Conservation (phyloP, 2,797 vertebrate species). For the Siniperca obscura region DNA sequence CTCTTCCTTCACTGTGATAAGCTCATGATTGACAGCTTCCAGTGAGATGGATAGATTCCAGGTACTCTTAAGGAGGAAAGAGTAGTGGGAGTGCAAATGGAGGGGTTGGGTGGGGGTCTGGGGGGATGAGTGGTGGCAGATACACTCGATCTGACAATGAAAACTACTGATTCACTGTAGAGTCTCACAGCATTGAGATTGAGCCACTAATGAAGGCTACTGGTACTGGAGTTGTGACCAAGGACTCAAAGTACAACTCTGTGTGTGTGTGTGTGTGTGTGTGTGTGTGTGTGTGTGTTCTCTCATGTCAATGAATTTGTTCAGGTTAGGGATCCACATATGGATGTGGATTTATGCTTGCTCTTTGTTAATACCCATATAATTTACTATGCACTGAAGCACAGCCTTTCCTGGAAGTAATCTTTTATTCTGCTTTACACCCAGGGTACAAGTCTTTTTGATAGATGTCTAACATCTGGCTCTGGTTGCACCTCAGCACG, state of each 20-base stretch:
- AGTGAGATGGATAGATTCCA: conserved; percentile 49
- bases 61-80: conserved; percentile 39
- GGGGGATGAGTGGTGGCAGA: background rate
- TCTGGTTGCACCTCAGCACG: conserved; percentile 36
- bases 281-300: background rate
- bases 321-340: background rate
- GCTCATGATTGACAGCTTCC: conserved; percentile 58
- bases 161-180: conserved; percentile 46
- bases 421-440: conserved; percentile 38
- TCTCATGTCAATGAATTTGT: conserved; percentile 12
- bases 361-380: background rate
- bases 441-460: conserved; percentile 26
- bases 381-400: conserved; percentile 26
- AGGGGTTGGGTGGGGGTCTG: conserved; percentile 19
- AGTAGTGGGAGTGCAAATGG: conserved; percentile 22
- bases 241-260: conserved; percentile 21
- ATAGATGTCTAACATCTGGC: conserved; percentile 52
- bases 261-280: conserved; percentile 11
- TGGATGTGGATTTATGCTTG: conserved; percentile 6
- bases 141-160: conserved; percentile 36
- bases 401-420: conserved; percentile 33
- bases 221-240: conserved; percentile 4
- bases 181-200: conserved; percentile 33
- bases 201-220: conserved; percentile 22
- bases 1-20: conserved; percentile 48